Evolutionary conservation across 2,113 vertebrate species (phyloP).

Genomic region (Catharus bicknelli): DNA sequence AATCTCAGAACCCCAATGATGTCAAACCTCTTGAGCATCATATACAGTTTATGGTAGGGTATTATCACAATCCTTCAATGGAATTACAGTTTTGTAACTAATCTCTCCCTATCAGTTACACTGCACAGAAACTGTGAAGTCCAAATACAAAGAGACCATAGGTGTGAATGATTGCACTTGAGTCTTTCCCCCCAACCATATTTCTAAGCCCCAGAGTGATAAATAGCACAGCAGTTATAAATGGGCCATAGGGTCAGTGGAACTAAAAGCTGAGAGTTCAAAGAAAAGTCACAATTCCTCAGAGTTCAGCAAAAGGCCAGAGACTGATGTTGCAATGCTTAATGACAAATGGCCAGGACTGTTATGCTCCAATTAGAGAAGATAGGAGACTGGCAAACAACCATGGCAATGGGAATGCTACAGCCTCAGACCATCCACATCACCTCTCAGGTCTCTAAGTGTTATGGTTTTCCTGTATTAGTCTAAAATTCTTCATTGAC

Average conservation of each 20-base stretch:
- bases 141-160: slow-evolving; percentile 57
- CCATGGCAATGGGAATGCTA: neutral
- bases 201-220: slow-evolving; percentile 71
- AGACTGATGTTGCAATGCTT: slow-evolving; percentile 29
- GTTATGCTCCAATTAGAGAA: slow-evolving; percentile 63
- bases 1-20: slow-evolving; percentile 58
- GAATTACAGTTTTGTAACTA: slow-evolving; percentile 73
- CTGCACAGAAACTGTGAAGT: slow-evolving; percentile 68
- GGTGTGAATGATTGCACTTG: slow-evolving; percentile 73
- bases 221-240: slow-evolving; percentile 71
- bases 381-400: slow-evolving; percentile 22
- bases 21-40: slow-evolving; percentile 70
- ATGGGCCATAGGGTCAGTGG: slow-evolving; percentile 71
- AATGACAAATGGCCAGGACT: slow-evolving; percentile 24
- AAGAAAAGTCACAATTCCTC: slow-evolving; percentile 76
- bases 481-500: neutral
- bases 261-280: slow-evolving; percentile 74
- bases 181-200: slow-evolving; percentile 54
- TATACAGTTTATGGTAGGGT: slow-evolving; percentile 39
- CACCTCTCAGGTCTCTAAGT: neutral
- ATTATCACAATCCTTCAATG: slow-evolving; percentile 69
- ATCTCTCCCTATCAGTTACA: slow-evolving; percentile 75
- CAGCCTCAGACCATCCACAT: neutral
- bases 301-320: slow-evolving; percentile 78
- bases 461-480: neutral